These are phyloP conservation scores for Micronycteris hirsuta DNA, from an alignment of 2,113 vertebrate species.

Conservation along the genomic window DNA sequence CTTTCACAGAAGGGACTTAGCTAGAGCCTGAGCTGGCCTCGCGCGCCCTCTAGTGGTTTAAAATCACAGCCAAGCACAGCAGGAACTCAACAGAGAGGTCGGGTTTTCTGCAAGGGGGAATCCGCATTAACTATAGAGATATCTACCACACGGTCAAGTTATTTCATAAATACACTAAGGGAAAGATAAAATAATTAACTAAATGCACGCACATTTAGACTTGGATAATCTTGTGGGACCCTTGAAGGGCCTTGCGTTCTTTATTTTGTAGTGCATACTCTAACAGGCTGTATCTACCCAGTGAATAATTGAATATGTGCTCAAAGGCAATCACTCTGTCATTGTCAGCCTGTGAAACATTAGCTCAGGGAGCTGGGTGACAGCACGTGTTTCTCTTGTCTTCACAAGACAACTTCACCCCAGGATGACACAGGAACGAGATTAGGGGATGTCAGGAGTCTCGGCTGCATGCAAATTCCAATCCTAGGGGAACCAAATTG, in stretches of 20 bases:
- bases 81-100: neutral
- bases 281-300: neutral
- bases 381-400: neutral
- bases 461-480: neutral
- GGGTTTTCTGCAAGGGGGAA: neutral
- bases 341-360: constrained; percentile 53
- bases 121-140: neutral
- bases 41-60: constrained; percentile 68
- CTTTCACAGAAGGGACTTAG: neutral
- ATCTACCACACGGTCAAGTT: neutral
- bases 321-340: neutral
- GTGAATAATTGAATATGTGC: neutral
- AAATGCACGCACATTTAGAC: neutral
- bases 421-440: neutral
- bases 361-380: neutral
- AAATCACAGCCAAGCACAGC: neutral
- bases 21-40: constrained; percentile 62
- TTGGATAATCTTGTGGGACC: neutral
- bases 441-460: neutral
- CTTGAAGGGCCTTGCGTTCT: neutral
- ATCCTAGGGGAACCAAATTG: too few species aligned
- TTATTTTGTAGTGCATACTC: neutral
- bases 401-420: neutral
- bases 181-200: neutral
- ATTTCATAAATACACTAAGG: neutral